Evolutionary conservation across 2,797 vertebrate genomes (phyloP), one percentile per base, ranked within the genome.

Genomic region (Hippocampus kuda): DNA sequence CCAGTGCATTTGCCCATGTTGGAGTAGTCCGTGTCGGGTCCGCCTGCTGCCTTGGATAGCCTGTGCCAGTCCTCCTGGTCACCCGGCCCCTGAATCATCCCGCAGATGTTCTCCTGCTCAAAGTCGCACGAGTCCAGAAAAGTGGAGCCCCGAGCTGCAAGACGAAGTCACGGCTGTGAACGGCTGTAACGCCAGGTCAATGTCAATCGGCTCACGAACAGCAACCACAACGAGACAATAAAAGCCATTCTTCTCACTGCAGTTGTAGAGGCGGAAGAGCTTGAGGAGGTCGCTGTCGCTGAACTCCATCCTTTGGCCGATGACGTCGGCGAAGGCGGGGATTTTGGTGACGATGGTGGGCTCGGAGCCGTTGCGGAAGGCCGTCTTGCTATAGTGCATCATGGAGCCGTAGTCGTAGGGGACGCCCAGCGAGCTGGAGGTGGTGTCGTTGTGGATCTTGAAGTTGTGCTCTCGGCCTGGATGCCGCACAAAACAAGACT

Each of bases 221-320:
- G 3, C 38, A 18, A 2, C 34, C 7, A 38, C 3, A 48, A 34
- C 46, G 30, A 60, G 49, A 54, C 54, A 51, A 34, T 69, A 11
- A 65, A 65, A 44, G 57, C 27, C 5, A 0, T 7, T 5, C 30
- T 4, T 54, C 78, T 86, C 89, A 98, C 97, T 89, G 88, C 96
- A 98, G 65, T 94, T 94, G 77, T 97, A 99, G 2, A 96, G 90
- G 49, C 68, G 88, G 81, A 90, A 91, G 78, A 98, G 80, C 73
- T 98, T 97, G 69, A 89, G 84, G 73, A 98, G 82, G 78, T 99
- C 96, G 0, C 82, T 93, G 78, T 94, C 92, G 15, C 97, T 99
- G 88, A 99, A 96, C 85, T 96, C 95, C 92, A 98, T 95, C 0
- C 94, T 75, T 74, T 98, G 95, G 38, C 96, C 95, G 12, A 98